Evolutionary conservation across 2,888 invertebrate genomes (phyloP).

Genomic region (Drosophila melanocephala): DNA sequence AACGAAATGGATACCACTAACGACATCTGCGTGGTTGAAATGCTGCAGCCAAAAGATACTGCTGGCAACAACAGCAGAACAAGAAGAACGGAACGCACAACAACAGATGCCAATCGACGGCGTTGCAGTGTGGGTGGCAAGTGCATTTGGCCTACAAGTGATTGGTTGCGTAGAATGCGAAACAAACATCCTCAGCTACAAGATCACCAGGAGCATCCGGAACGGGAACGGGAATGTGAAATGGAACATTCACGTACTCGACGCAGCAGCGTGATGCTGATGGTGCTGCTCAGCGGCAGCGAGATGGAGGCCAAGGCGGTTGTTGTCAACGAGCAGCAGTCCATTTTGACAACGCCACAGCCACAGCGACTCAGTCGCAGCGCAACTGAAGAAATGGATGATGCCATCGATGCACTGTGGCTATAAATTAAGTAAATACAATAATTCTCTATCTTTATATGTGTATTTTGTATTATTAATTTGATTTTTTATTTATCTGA

Average conservation of each 20-base stretch:
- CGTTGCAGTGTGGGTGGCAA: conserved; percentile 67
- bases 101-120: conserved; percentile 34
- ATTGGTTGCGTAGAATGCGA: conserved; percentile 75
- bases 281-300: conserved; percentile 68
- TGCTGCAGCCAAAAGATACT: conserved; percentile 54
- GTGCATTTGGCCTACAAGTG: conserved; percentile 71
- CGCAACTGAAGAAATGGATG: conserved; percentile 61
- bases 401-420: conserved; percentile 73
- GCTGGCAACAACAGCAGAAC: conserved; percentile 20
- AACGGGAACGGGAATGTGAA: conserved; percentile 25
- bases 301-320: conserved; percentile 74
- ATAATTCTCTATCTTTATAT: not conserved
- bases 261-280: conserved; percentile 67
- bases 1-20: conserved; percentile 49
- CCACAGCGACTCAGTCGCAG: conserved; percentile 44
- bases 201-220: conserved; percentile 12
- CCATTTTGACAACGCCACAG: conserved; percentile 31
- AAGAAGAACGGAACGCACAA: not conserved
- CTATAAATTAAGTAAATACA: conserved; percentile 41
- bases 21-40: conserved; percentile 74
- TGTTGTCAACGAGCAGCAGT: conserved; percentile 66
- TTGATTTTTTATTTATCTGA: not conserved
- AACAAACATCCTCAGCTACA: conserved; percentile 31
- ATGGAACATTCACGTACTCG: conserved; percentile 23
- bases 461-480: conserved; percentile 4